These are phyloP conservation scores for Orthonevra nobilis DNA, from an alignment of 2,888 invertebrate species.

Conservation along the genomic window DNA sequence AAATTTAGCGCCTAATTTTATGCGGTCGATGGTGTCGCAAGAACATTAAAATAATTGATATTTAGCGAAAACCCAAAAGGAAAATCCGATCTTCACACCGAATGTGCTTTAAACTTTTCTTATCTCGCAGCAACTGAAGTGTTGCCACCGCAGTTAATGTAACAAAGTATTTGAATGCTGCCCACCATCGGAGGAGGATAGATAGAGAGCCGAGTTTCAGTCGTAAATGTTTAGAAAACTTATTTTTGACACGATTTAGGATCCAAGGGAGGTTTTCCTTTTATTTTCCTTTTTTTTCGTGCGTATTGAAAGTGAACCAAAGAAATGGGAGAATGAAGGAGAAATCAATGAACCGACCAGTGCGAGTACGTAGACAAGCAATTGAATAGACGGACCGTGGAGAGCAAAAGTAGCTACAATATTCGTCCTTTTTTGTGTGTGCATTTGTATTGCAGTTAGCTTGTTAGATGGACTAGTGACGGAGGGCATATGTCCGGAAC, in stretches of 20 bases:
- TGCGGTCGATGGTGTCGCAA: constrained; percentile 59
- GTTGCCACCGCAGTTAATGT: too few relatives aligned
- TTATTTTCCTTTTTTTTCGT: constrained; percentile 5
- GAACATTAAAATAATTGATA: constrained; percentile 63
- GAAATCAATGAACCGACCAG: constrained; percentile 57
- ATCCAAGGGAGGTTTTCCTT: constrained; percentile 9
- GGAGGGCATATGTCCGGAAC: constrained; percentile 54
- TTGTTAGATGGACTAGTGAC: constrained; percentile 17
- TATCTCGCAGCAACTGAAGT: constrained; percentile 20
- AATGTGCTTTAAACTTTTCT: constrained; percentile 36
- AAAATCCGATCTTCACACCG: constrained; percentile 48
- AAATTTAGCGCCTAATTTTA: constrained; percentile 65
- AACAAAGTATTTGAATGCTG: not conserved
- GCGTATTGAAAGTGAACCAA: constrained; percentile 59
- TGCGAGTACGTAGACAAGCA: constrained; percentile 19
- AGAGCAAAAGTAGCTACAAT: constrained; percentile 58
- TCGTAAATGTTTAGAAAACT: constrained; percentile 49
- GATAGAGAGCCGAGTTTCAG: constrained; percentile 11
- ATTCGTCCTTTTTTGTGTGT: constrained; percentile 33
- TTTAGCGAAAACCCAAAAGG: constrained; percentile 2
- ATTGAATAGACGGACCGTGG: constrained; percentile 54
- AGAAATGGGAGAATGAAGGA: constrained; percentile 27
- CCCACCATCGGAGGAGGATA: not conserved
- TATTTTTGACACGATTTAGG: constrained; percentile 42
- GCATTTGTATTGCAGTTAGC: constrained; percentile 34